These are phyloP conservation scores for Oceanites oceanicus DNA, from an alignment of 2,113 vertebrate species.

Conservation along the genomic window DNA sequence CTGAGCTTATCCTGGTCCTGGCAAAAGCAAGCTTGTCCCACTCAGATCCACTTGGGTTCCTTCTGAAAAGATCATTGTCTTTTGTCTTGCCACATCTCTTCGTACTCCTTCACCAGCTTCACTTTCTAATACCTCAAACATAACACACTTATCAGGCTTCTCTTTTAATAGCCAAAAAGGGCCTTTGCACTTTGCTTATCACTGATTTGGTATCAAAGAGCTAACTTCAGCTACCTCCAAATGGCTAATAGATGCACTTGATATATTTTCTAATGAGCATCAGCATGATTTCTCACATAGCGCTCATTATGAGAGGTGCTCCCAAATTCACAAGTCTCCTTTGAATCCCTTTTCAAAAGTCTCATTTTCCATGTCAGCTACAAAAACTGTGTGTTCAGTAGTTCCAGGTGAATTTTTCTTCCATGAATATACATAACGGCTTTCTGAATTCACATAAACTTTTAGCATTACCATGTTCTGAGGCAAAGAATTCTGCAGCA, in stretches of 20 bases:
- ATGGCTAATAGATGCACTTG: neutral
- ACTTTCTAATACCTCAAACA: neutral
- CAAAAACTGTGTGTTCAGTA: neutral
- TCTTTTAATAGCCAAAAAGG: neutral
- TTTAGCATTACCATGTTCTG: neutral
- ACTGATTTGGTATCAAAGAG: neutral
- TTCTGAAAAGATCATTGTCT: neutral
- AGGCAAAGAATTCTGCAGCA: neutral
- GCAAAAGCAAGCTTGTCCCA: neutral
- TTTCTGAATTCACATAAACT: constrained; percentile 4
- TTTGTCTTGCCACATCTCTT: neutral
- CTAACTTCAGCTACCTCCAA: constrained; percentile 5
- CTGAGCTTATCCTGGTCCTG: neutral
- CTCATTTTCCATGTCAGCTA: neutral
- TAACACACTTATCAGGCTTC: neutral
- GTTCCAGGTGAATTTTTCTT: constrained; percentile 27
- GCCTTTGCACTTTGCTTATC: neutral
- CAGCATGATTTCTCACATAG: neutral
- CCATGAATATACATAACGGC: neutral
- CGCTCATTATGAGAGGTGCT: neutral
- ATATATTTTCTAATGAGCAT: neutral
- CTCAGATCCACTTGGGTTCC: neutral
- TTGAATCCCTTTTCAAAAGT: constrained; percentile 15
- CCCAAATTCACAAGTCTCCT: constrained; percentile 12
- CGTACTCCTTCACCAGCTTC: neutral